These are phyloP conservation scores for Syngnathus floridae DNA, from an alignment of 2,113 vertebrate species.

Conservation along the genomic window DNA sequence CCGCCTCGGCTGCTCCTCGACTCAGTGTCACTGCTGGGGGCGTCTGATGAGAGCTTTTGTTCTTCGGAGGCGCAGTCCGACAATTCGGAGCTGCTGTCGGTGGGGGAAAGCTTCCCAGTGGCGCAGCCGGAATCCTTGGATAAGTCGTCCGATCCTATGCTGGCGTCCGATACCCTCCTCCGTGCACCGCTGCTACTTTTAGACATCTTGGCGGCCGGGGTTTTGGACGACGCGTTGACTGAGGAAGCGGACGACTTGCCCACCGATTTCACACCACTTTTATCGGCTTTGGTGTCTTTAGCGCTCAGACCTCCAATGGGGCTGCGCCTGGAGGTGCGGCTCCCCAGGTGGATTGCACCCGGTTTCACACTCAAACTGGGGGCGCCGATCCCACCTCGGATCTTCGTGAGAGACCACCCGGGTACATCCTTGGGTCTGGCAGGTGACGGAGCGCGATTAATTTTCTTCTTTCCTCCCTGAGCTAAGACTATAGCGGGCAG, in stretches of 20 bases:
- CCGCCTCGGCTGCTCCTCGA: constrained; percentile 70
- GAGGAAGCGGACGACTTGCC: constrained; percentile 44
- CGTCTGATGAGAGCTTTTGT: constrained; percentile 79
- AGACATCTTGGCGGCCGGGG: constrained; percentile 35
- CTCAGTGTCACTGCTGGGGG: constrained; percentile 76
- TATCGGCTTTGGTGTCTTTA: constrained; percentile 59
- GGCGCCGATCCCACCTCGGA: constrained; percentile 75
- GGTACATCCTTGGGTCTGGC: constrained; percentile 84
- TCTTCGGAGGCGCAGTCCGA: constrained; percentile 91
- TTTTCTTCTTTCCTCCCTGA: constrained; percentile 74
- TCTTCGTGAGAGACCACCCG: constrained; percentile 83
- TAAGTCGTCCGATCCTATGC: constrained; percentile 66
- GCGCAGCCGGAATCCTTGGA: constrained; percentile 72
- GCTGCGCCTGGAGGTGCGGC: constrained; percentile 70
- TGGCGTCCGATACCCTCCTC: constrained; percentile 71
- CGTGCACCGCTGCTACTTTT: constrained; percentile 47
- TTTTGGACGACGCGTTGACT: constrained; percentile 24
- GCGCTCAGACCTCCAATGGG: constrained; percentile 58
- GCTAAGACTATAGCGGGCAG: constrained; percentile 22
- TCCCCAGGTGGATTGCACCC: constrained; percentile 68
- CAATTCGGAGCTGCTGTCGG: constrained; percentile 88
- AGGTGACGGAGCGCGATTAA: constrained; percentile 85
- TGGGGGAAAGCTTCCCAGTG: constrained; percentile 74
- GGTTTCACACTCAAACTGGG: constrained; percentile 72
- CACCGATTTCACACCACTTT: constrained; percentile 39